Conservation (phyloP, 2,888 invertebrate genomes). For the Cryptocheilus praepositus region DNA sequence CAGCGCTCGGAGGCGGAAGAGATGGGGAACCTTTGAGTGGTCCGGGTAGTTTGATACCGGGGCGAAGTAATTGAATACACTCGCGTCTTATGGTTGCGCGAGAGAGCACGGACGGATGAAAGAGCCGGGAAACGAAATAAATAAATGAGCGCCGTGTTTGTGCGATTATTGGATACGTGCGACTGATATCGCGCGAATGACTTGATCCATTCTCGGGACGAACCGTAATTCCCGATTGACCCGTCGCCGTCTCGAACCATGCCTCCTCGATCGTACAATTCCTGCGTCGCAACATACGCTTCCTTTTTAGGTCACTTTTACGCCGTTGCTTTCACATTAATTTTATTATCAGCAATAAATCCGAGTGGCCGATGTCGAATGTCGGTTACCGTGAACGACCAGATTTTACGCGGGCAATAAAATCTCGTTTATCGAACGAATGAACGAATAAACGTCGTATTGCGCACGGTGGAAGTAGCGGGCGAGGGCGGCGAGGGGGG, state of each 20-base stretch:
- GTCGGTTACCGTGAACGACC: conserved; percentile 33
- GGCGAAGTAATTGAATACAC: too few relatives aligned
- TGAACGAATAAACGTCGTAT: conserved; percentile 22
- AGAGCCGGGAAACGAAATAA: conserved; percentile 26
- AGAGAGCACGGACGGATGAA: too few relatives aligned
- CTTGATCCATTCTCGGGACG: not conserved
- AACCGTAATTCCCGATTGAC: not conserved
- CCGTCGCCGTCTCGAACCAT: not conserved
- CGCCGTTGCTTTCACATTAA: conserved; percentile 26
- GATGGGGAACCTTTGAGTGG: too few relatives aligned
- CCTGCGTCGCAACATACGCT: conserved; percentile 5
- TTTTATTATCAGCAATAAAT: conserved; percentile 36
- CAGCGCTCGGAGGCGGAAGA: too few relatives aligned
- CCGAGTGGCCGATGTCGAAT: conserved; percentile 27
- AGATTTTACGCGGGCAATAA: conserved; percentile 44
- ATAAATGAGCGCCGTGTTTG: conserved; percentile 18
- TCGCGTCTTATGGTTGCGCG: too few relatives aligned
- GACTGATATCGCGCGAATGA: not conserved
- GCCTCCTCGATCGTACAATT: conserved; percentile 16
- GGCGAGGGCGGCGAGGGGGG: conserved; percentile 3
- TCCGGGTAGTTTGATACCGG: too few relatives aligned
- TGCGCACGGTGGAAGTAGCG: conserved; percentile 20
- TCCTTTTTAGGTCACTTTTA: conserved; percentile 10
- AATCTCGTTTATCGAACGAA: conserved; percentile 21
- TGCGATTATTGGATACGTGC: not conserved